Conservation (phyloP, 2,888 invertebrate genomes). For the Cistogaster globosa region DNA sequence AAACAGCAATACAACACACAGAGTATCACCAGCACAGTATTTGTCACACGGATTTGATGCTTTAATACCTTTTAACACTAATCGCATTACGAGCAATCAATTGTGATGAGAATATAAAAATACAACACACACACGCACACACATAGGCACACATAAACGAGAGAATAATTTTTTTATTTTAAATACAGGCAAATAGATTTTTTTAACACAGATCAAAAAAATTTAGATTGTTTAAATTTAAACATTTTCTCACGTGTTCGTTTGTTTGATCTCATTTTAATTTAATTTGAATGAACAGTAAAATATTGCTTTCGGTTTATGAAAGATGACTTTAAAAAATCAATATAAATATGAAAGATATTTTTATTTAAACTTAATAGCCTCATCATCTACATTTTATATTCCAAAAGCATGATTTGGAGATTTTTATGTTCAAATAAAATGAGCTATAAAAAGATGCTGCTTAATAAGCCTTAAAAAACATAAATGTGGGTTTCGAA, state of each 20-base stretch:
- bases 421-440: slow-evolving; percentile 50
- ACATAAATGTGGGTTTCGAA: no score
- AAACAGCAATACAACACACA: slow-evolving; percentile 2
- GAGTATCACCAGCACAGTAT: slow-evolving; percentile 68
- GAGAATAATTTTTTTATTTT: slow-evolving; percentile 59
- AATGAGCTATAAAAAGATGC: no score
- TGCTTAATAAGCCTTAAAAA: no score
- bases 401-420: slow-evolving; percentile 45
- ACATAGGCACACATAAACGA: slow-evolving; percentile 14
- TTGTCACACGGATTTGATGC: slow-evolving; percentile 82
- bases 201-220: slow-evolving; percentile 31
- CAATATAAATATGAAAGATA: slow-evolving; percentile 14
- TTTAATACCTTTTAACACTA: slow-evolving; percentile 83
- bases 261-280: slow-evolving; percentile 38
- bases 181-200: background rate
- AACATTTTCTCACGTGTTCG: slow-evolving; percentile 74
- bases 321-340: slow-evolving; percentile 19
- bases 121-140: slow-evolving; percentile 50
- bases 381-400: slow-evolving; percentile 2
- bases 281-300: slow-evolving; percentile 32
- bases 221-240: slow-evolving; percentile 59
- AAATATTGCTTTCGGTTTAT: slow-evolving; percentile 24
- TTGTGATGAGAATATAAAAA: slow-evolving; percentile 83
- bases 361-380: slow-evolving; percentile 28
- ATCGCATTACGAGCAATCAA: slow-evolving; percentile 82